These are phyloP conservation scores for Resseliella maxima DNA, from an alignment of 2,888 invertebrate genomes.

Conservation along the genomic window DNA sequence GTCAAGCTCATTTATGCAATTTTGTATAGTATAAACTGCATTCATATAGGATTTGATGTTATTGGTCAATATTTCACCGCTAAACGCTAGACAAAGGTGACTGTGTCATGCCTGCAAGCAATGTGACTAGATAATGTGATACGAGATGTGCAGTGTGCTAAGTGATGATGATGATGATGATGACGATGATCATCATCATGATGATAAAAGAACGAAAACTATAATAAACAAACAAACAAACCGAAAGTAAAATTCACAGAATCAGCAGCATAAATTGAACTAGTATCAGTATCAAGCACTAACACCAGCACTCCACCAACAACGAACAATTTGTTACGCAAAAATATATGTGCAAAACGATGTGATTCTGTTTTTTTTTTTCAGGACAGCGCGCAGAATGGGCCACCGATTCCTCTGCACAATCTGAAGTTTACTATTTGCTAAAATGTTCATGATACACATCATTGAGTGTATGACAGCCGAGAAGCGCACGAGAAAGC, in stretches of 20 bases:
- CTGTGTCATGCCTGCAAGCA: slow-evolving; percentile 15
- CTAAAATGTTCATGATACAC: not conserved
- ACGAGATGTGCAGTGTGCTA: not conserved
- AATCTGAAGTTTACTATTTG: not conserved
- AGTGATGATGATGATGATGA: no score
- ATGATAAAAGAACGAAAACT: no score
- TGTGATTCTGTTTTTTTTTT: not conserved
- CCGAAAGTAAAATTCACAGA: not conserved
- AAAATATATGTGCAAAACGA: not conserved
- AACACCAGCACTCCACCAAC: not conserved
- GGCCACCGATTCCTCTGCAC: not conserved
- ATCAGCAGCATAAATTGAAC: not conserved
- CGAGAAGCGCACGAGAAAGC: slow-evolving; percentile 31
- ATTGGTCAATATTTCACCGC: slow-evolving; percentile 4
- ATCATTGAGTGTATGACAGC: not conserved
- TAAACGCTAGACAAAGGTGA: slow-evolving; percentile 18
- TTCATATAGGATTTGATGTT: not conserved
- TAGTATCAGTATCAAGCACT: not conserved
- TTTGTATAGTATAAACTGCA: not conserved
- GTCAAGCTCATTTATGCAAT: slow-evolving; percentile 23
- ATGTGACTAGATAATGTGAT: slow-evolving; percentile 7
- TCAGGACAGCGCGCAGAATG: not conserved
- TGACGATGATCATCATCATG: no score
- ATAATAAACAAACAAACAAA: not conserved
- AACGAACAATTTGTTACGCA: slow-evolving; percentile 3